Evolutionary conservation across 2,888 invertebrate species (phyloP), one percentile per base, ranked within the genome.

Genomic region (Polia nebulosa): DNA sequence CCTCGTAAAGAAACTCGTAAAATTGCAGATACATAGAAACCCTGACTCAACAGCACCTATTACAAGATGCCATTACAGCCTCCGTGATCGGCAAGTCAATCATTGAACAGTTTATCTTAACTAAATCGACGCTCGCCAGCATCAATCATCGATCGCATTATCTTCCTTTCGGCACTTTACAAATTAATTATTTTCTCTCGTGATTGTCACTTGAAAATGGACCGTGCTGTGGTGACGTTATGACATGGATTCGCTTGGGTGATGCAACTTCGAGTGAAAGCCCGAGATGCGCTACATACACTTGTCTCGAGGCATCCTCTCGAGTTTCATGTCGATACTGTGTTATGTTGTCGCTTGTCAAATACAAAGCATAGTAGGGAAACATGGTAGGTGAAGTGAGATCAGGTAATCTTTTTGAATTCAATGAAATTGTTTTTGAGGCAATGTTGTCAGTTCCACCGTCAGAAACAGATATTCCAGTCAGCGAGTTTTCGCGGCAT

Each of bases 111-210:
- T 61, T 62, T 72, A 77, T 77, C 78, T 81, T 36, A 63, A 70
- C 59, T 58, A 60, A 69, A 53, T 70, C 75, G 51, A 29, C 45
- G 36, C 68, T 45, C 39, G 8, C 41, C 56, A 53, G 29, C 72
- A 78, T 78, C 82, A 63, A 81, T 79, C 78, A 81, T 51, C 25
- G 65, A 77, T 63, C 45, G 56, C 58, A 49, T 58, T 59, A 81
- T 78, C 78, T 77, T 49, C 79, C 69, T 78, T 81, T 78, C 82
- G 81, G 81, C 78, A 44, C 57, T 67, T 61, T 69, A 76, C 64
- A 44, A 79, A 39, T 27, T 83, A 76, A 81, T 81, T 78, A 82
- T 79, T 81, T 83, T 83, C 83, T 81, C 78, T 45, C 64, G 15
- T n/a, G 29, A 49, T 41, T 51, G 59, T 51, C 65, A 64, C 20